Conservation (phyloP, 1,140 invertebrate genomes). For the Semibalanus balanoides region DNA sequence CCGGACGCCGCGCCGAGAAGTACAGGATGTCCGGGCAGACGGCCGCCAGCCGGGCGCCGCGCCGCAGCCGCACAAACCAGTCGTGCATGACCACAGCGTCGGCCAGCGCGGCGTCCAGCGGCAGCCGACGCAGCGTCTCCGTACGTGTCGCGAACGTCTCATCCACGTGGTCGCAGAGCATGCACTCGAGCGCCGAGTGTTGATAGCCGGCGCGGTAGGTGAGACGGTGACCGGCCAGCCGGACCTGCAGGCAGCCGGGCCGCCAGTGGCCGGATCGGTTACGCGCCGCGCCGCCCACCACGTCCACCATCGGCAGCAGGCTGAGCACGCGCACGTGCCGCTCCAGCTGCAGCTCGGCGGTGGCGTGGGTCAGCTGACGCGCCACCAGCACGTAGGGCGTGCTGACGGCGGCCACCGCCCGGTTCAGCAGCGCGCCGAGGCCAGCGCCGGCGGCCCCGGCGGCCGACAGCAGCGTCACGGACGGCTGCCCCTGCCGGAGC, state of each 20-base stretch:
- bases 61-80: conserved; percentile 24
- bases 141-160: conserved; percentile 25
- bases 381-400: conserved; percentile 26
- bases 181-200: conserved; percentile 25
- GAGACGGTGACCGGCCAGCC: conserved; percentile 23
- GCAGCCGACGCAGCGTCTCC: conserved; percentile 13
- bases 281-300: conserved; percentile 23
- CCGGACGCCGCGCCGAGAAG: conserved; percentile 16
- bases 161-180: conserved; percentile 26
- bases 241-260: conserved; percentile 25
- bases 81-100: conserved; percentile 22
- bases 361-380: conserved; percentile 21
- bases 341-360: conserved; percentile 22
- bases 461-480: conserved; percentile 19
- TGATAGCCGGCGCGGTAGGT: conserved; percentile 25
- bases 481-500: conserved; percentile 20
- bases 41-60: conserved; percentile 14
- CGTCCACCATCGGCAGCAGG: conserved; percentile 13
- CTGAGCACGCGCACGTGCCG: conserved; percentile 24
- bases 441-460: conserved; percentile 17
- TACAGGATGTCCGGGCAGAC: conserved; percentile 27
- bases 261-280: conserved; percentile 25
- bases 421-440: conserved; percentile 21
- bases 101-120: conserved; percentile 18
- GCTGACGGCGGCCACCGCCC: conserved; percentile 15